Evolutionary conservation across 2,113 vertebrate species (phyloP).

Genomic region (Melanocharis versteri): DNA sequence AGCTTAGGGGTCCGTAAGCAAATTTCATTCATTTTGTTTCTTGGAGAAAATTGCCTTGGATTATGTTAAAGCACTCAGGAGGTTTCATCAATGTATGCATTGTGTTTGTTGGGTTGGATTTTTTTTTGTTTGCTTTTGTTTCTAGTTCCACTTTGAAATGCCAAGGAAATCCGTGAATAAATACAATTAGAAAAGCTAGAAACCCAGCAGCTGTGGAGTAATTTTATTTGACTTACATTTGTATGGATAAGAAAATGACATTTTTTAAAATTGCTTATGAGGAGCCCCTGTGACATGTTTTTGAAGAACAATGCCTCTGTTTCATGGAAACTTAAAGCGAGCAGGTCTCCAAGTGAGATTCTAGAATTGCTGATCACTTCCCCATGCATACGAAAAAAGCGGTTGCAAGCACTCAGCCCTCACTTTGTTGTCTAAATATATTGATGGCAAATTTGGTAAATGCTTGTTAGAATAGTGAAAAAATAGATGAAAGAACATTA

Average conservation of each 20-base stretch:
- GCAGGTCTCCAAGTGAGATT: neutral
- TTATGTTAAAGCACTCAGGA: conserved; percentile 20
- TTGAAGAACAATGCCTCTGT: neutral
- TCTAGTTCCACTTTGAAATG: conserved; percentile 34
- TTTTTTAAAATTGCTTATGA: neutral
- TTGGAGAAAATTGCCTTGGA: conserved; percentile 52
- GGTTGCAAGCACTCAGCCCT: neutral
- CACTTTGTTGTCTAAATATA: neutral
- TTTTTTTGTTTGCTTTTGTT: conserved; percentile 40
- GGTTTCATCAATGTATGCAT: conserved; percentile 16
- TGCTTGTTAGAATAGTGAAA: neutral
- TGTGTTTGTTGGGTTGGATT: conserved; percentile 14
- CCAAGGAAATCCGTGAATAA: conserved; percentile 22
- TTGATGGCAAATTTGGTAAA: neutral
- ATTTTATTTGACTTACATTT: conserved; percentile 41
- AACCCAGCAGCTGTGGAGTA: conserved; percentile 11
- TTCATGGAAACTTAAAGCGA: neutral
- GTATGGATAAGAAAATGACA: neutral
- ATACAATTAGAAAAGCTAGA: conserved; percentile 46
- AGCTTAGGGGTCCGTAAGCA: conserved; percentile 43
- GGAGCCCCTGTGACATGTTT: neutral
- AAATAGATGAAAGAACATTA: neutral
- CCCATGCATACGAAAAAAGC: neutral
- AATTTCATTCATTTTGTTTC: conserved; percentile 59
- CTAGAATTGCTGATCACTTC: neutral